Evolutionary conservation across 2,888 invertebrate genomes (phyloP), one percentile per base, ranked within the genome.

Genomic region (Drosophila nr. perissopoda): DNA sequence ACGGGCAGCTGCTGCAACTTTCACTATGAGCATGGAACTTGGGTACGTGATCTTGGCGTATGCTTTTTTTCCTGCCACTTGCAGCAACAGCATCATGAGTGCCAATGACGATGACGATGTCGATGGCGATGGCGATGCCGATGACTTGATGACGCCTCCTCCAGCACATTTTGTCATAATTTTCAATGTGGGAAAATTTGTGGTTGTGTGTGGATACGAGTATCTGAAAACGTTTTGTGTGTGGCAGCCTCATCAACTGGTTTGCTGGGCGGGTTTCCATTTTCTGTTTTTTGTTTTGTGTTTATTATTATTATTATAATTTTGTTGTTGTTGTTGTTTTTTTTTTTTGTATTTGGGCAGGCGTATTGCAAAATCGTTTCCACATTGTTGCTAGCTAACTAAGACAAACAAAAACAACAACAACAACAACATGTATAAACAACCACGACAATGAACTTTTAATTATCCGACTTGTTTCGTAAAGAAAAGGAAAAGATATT

Each of bases 391-490:
- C 70, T 64, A 45, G 45, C 49, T 42, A 68, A 45, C 60, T 67
- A 42, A 61, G 51, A 54, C 51, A 59, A 49, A 31, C 36, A 57
- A 45, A n/a, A 34, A n/a, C 36, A 52, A 42, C 59, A 66, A 36
- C 64, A 62, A 36, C 56, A 69, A 33, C 33, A 33, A 33, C 33
- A 33, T 29, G 18, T 29, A 13, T 25, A 34, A 57, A 54, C 60
- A 53, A 31, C 68, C 57, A 67, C 83, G 85, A 89, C 85, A 85
- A 85, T 89, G 85, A 85, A 84, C 85, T 85, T 87, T 85, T 85
- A 89, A 85, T 85, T 85, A 84, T 89, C 73, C 67, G 83, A 83
- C 82, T 81, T 63, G 87, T 85, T 85, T 85, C 81, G 78, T 74
- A 81, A 80, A 82, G 76, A 68, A 85, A 52, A 36, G 63, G 82